Evolutionary conservation across 2,113 vertebrate genomes (phyloP).

Genomic region (Carassius gibelio): DNA sequence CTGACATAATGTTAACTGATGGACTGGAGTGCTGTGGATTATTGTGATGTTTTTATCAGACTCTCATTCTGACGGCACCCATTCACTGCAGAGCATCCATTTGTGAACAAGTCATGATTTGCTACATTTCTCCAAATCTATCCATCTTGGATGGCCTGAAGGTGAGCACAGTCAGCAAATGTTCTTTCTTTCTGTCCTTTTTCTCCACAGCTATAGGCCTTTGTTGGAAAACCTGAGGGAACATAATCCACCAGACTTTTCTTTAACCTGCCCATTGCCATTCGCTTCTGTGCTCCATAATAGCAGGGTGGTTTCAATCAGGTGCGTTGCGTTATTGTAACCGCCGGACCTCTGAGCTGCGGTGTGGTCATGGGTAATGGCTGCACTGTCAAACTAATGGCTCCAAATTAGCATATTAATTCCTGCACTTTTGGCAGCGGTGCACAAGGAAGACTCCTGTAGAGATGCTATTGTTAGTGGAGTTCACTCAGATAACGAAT

Average conservation of each 20-base stretch:
- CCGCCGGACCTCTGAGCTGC: neutral
- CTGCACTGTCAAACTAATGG: constrained; percentile 23
- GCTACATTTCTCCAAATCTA: no score
- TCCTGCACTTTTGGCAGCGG: neutral
- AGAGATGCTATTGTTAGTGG: constrained; percentile 11
- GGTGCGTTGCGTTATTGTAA: neutral
- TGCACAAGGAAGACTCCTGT: constrained; percentile 11
- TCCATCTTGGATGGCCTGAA: no score
- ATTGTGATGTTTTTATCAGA: no score
- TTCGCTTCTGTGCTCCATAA: neutral
- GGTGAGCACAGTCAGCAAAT: no score
- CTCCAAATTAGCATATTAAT: constrained; percentile 64
- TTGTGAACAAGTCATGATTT: no score
- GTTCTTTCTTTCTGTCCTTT: neutral
- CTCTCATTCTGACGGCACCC: no score
- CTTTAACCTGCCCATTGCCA: neutral
- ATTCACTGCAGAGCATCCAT: no score
- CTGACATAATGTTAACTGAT: no score
- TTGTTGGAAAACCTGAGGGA: neutral
- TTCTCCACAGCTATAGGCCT: neutral
- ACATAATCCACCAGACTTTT: neutral
- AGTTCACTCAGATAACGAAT: neutral
- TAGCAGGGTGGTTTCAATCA: constrained; percentile 12
- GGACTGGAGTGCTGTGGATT: no score
- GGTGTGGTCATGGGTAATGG: neutral